Base-by-base conservation (phyloP, 2,797 vertebrate genomes). In the Philypnodon macrostomus region DNA sequence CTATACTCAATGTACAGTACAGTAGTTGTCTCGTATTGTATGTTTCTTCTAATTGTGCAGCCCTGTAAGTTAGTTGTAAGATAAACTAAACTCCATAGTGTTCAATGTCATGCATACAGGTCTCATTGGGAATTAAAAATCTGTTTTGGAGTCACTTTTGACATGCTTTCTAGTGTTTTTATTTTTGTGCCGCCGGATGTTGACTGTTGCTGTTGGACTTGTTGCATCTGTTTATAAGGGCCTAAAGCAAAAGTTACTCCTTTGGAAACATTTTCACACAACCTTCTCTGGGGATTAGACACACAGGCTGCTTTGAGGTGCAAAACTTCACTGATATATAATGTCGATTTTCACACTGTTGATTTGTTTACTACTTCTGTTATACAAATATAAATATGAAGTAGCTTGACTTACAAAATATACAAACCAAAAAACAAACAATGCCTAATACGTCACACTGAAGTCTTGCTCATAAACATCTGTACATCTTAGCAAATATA, bases 211-310 rank as follows among this genome's bases (percentile, higher is more conserved):
- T 45, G 36, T 73, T 49, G 44, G 70, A 67, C 62, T 63, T 54
- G 40, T 38, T 42, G 57, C 48, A 48, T 64, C 26, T 80, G 77
- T 80, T 84, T 70, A 73, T 57, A 54, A 44, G 41, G 0, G 53
- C 74, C 73, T 62, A 56, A 42, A 63, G 74, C 72, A 56, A 1
- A 36, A 63, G 68, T 61, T 57, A 63, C 18, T 18, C 59, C 48
- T 73, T 40, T 55, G 47, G 54, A 73, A 72, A 51, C 26, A 54
- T 33, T 51, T 42, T 73, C 62, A 53, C 50, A 67, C 60, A 65
- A 47, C 33, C 64, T 63, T 67, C 73, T 60, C 48, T 15, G 30
- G 67, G 59, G 59, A 63, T 56, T 41, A 58, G 34, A 63, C 52
- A 33, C 49, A 48, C 15, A 17, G 39, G 40, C 55, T 4, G 31